Evolutionary conservation across 2,797 vertebrate species (phyloP).

Genomic region (Microcaecilia unicolor): DNA sequence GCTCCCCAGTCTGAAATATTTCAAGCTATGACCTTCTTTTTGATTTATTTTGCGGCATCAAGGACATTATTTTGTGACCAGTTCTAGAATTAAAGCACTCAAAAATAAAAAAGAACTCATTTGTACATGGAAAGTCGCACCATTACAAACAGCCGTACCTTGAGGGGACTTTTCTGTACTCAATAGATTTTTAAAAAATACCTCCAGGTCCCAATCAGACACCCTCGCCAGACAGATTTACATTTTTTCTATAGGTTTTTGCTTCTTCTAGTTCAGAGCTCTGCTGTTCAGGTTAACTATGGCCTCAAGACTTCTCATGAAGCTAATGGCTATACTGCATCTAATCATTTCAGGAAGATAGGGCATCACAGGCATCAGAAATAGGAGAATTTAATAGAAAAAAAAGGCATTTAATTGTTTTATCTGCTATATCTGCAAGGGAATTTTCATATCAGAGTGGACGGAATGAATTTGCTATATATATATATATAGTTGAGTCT

Average conservation of each 20-base stretch:
- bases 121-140: neutral
- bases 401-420: conserved; percentile 1
- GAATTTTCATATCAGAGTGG: neutral
- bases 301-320: conserved; percentile 9
- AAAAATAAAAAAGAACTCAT: neutral
- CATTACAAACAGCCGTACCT: neutral
- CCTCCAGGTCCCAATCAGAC: neutral
- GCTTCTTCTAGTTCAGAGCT: conserved; percentile 3
- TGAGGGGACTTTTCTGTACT: neutral
- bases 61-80: neutral
- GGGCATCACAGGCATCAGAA: neutral
- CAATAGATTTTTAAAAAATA: conserved; percentile 10
- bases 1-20: neutral
- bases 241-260: conserved; percentile 3
- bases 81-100: neutral
- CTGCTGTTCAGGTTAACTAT: conserved; percentile 1
- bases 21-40: neutral
- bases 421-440: neutral
- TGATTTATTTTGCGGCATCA: neutral
- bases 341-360: neutral
- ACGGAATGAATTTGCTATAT: conserved; percentile 2
- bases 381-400: neutral
- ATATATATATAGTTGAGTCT: too few species aligned
- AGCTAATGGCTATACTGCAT: neutral
- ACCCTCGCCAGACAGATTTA: neutral